Conservation (phyloP, 2,797 vertebrate species). For the Dicrostonyx torquatus region DNA sequence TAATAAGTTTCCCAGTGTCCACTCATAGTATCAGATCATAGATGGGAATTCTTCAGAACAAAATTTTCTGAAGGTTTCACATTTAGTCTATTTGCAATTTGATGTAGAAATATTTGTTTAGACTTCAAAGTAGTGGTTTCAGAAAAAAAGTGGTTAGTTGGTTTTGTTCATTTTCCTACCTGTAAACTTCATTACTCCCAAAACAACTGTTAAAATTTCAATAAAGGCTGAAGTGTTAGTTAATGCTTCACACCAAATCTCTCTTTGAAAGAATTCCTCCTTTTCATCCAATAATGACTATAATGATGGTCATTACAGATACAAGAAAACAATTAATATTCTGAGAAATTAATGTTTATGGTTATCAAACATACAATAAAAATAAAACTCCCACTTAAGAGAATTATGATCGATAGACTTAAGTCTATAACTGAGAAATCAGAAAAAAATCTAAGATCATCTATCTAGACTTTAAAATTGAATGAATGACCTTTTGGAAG, state of each 20-base stretch:
- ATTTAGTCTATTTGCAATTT: neutral
- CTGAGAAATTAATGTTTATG: neutral
- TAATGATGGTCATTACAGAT: neutral
- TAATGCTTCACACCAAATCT: neutral
- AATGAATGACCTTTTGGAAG: neutral
- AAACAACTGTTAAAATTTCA: slow-evolving; percentile 56
- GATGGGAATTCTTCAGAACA: neutral
- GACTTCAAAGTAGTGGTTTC: neutral
- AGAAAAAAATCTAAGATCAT: slow-evolving; percentile 9
- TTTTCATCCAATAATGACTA: slow-evolving; percentile 1
- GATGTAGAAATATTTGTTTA: neutral
- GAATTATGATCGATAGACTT: neutral
- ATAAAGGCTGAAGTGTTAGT: slow-evolving; percentile 43
- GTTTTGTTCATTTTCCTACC: slow-evolving; percentile 51
- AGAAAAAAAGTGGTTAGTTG: slow-evolving; percentile 16
- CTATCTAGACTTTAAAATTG: slow-evolving; percentile 44
- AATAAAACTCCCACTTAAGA: neutral
- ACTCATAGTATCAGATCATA: neutral
- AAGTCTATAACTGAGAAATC: neutral
- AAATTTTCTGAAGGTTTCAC: neutral
- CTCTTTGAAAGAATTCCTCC: neutral
- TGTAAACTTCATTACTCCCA: slow-evolving; percentile 37
- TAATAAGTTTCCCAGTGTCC: slow-evolving; percentile 38
- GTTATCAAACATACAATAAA: neutral
- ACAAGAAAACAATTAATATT: slow-evolving; percentile 1